Base-by-base conservation (phyloP, 2,113 vertebrate species). In the Pionites leucogaster region DNA sequence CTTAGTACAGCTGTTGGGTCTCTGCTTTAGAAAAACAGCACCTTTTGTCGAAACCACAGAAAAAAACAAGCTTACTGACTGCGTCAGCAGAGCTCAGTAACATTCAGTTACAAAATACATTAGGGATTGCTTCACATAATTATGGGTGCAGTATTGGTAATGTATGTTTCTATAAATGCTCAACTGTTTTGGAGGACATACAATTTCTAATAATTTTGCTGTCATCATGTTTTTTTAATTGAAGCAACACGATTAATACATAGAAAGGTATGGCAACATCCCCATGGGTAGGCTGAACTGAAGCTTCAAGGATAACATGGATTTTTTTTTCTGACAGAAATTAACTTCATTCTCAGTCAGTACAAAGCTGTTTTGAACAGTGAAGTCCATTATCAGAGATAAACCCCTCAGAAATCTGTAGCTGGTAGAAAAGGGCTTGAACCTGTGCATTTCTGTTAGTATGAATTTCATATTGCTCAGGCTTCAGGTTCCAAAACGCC, bases 101-200 rank as follows among this genome's bases (percentile, higher is more conserved):
- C 42, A 94, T 82, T 16, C 67, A 88, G 46, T 95, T 97, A 90
- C 93, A 96, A 95, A 96, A 96, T 25, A 74, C 27, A 46, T 13
- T 29, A 41, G 16, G 15, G 33, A 82, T 95, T 95, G 71, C 90
- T 82, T 49, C 67, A 93, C 19, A 3, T 90, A 93, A 94, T 96
- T 93, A 57, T 88, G 68, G 37, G 53, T 80, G 59, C 41, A 82
- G 6, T 59, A 60, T 31, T 82, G 39, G 33, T 72, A 92, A 85
- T 53, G 55, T 8, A 27, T 39, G 65, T 86, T 92, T 93, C 86
- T 88, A 52, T 74, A 88, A 94, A 85, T 60, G 88, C 60, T 81
- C 64, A 83, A 4, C 19, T 81, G 7, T 49, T 13, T 75, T 67
- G n/a, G n/a, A 92, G 69, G 86, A 84, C 60, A 83, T 16, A 59